Percentiles rank a stretch among this genome's conserved stretches.
Conservation (phyloP, 2,113 vertebrate genomes). For the Panthera uncia region DNA sequence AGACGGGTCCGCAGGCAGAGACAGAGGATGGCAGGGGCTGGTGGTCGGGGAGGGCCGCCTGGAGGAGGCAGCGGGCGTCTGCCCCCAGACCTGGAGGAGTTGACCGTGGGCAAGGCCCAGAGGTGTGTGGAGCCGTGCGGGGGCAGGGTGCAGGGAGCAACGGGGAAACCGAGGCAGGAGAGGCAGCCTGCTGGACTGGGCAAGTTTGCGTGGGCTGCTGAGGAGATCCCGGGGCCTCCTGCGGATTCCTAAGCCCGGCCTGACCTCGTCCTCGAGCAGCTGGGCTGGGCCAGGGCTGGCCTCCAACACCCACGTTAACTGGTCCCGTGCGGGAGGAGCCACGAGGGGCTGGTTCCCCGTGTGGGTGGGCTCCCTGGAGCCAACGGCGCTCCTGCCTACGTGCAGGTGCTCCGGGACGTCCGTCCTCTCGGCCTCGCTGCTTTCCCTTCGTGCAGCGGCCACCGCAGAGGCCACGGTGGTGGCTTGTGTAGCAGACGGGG, state of each 20-base stretch:
- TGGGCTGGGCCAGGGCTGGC: neutral
- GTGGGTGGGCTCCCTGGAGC: neutral
- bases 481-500: fast-evolving
- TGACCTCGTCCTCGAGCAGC: slow-evolving; percentile 79
- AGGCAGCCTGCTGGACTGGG: neutral
- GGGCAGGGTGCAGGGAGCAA: neutral
- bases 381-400: neutral
- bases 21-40: neutral
- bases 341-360: fast-evolving
- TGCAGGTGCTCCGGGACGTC: fast-evolving
- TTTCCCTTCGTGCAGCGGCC: fast-evolving
- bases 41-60: neutral
- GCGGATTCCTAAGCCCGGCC: slow-evolving; percentile 80
- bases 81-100: neutral
- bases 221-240: neutral
- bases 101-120: neutral
- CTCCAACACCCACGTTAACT: fast-evolving
- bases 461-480: fast-evolving
- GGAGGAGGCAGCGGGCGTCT: neutral
- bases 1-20: fast-evolving
- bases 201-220: neutral
- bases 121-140: neutral
- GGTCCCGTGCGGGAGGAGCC: neutral
- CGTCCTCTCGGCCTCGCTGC: fast-evolving
- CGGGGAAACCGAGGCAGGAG: neutral